A percentile compares a stretch with the other conserved stretches of the same genome.
Conservation (phyloP, 2,113 vertebrate genomes). For the Cariama cristata region DNA sequence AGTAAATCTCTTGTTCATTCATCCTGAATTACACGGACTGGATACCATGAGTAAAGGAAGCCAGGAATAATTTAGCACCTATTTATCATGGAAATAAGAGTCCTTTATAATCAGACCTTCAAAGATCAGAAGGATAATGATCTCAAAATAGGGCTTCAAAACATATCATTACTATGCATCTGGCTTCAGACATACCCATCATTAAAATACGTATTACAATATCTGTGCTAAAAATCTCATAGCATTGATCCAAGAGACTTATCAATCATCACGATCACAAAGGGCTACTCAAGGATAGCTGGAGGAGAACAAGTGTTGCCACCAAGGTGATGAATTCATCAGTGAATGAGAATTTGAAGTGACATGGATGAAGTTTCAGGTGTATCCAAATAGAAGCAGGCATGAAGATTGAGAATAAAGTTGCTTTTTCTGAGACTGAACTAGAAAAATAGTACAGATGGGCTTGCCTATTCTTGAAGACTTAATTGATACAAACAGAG, state of each 20-base stretch:
- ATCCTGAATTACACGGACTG: not conserved
- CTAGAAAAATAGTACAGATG: not conserved
- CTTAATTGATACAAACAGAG: not conserved
- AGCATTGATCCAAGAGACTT: slow-evolving; percentile 49
- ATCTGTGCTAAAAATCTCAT: slow-evolving; percentile 31
- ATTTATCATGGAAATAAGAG: slow-evolving; percentile 55
- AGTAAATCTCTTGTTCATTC: slow-evolving; percentile 39
- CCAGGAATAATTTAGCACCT: slow-evolving; percentile 51
- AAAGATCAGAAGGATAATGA: slow-evolving; percentile 61
- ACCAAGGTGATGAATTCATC: slow-evolving; percentile 29
- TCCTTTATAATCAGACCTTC: slow-evolving; percentile 54
- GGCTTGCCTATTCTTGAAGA: not conserved
- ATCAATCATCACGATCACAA: slow-evolving; percentile 53
- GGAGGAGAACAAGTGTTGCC: not conserved
- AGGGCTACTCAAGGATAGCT: slow-evolving; percentile 46
- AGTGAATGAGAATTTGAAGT: not conserved
- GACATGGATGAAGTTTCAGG: not conserved
- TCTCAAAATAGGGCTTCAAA: slow-evolving; percentile 48
- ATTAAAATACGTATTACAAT: slow-evolving; percentile 34
- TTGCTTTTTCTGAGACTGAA: not conserved
- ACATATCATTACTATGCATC: slow-evolving; percentile 26
- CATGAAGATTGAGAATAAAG: not conserved
- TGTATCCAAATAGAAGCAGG: not conserved
- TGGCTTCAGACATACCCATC: slow-evolving; percentile 28
- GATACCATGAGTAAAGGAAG: slow-evolving; percentile 4